Conservation (phyloP, 2,797 vertebrate species). For the Urocyon cinereoargenteus region DNA sequence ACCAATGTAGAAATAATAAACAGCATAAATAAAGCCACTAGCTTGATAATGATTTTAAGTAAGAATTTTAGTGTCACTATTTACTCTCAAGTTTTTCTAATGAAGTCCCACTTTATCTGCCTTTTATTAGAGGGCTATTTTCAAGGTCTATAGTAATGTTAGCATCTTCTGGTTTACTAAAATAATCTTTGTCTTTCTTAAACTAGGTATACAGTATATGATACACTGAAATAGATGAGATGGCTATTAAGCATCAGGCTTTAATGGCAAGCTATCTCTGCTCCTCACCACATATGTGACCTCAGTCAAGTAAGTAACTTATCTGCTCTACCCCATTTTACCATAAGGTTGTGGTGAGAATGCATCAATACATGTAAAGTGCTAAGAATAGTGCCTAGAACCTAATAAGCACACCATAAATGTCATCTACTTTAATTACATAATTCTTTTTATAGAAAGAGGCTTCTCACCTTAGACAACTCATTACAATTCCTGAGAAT, state of each 20-base stretch:
- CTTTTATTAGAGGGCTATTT: neutral
- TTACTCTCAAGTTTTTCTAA: slow-evolving; percentile 36
- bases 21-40: neutral
- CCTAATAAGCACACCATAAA: slow-evolving; percentile 2
- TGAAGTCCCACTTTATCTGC: neutral
- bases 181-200: slow-evolving; percentile 27
- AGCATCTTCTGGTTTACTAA: slow-evolving; percentile 27
- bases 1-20: neutral
- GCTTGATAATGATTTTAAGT: slow-evolving; percentile 27
- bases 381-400: neutral
- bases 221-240: neutral
- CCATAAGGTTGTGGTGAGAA: neutral
- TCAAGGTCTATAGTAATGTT: slow-evolving; percentile 18
- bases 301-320: neutral
- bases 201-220: neutral
- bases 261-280: neutral
- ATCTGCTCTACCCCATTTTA: neutral
- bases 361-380: neutral
- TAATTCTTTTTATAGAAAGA: slow-evolving; percentile 52
- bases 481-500: slow-evolving; percentile 52
- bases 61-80: slow-evolving; percentile 13
- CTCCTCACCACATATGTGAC: neutral
- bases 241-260: slow-evolving; percentile 1
- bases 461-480: neutral
- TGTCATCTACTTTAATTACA: slow-evolving; percentile 36